Evolutionary conservation across 1,140 invertebrate genomes (phyloP), one percentile per base, ranked within the genome.

Genomic region (Drosophila ambigua): DNA sequence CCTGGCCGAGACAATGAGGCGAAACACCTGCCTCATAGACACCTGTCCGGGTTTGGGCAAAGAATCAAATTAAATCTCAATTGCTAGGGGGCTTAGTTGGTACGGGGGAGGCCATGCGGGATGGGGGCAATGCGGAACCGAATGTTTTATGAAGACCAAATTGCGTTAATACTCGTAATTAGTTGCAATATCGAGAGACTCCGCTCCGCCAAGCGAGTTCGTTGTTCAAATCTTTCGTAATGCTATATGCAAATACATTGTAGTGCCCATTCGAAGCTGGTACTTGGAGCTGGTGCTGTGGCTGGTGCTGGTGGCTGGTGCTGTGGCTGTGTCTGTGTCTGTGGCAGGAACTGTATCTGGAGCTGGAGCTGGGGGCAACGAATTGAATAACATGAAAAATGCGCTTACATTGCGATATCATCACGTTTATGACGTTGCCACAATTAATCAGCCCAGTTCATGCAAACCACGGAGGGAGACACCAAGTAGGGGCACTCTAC

Each of bases 381-480:
- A 87, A 87, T 87, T 87, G 82, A 87, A 87, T 88, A 87, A 87
- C 82, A 87, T 87, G 79, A 87, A 87, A 88, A 87, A 87, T 87
- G 82, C 83, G 82, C 83, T 88, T 89, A 78, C 83, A 90, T 77
- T 90, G 88, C 85, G 85, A 90, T 90, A 90, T 90, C 87, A 90
- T 90, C 85, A 90, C 88, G 88, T 90, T 90, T 90, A 90, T 90
- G 88, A 90, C 85, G 85, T 80, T 90, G 79, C 66, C 85, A 90
- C 82, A 90, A 90, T 90, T 90, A 90, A 90, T 90, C 85, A 90
- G 79, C 83, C 75, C 71, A 20, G 20, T 20, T 20, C 83, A 89
- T 88, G 84, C 83, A 87, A 87, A 89, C 72, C 35, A 43, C 31
- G 35, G 53, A 15, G 11, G 4, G 54, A 16, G 39, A 52, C 16